Base-by-base conservation (phyloP, 2,888 invertebrate species). In the Aphrophora alni region DNA sequence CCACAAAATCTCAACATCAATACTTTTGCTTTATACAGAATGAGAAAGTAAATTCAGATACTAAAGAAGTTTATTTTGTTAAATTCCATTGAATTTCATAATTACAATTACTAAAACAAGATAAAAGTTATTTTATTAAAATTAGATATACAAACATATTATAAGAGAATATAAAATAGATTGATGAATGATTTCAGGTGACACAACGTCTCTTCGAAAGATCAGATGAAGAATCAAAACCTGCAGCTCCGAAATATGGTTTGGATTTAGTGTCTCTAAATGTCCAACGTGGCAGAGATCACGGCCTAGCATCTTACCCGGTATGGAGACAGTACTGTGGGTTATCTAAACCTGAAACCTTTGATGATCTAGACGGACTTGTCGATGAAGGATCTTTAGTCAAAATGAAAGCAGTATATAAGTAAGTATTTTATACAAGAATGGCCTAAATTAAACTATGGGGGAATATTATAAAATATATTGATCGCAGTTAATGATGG, bases 201-300 rank as follows among this genome's bases (percentile, higher is more conserved):
- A 93, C 93, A 84, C 89, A 91, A 81, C 92, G 92, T 86, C 89
- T 95, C 69, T 95, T 95, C 88, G 93, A 93, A 87, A 90, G 90
- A 38, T 0, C 7, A 81, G 7, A 83, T 74, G 82, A 85, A 83
- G 71, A 83, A 17, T 84, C 85, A 38, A 85, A 84, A 33, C 84
- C 80, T 33, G 81, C 81, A 0, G 88, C 90, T 0, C 89, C 92
- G 0, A 81, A 81, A 3, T 94, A 93, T 84, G 96, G 96, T 0
- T 89, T 97, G 80, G 97, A 97, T 89, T 89, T 97, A 86, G 95
- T 96, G 0, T 94, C 97, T 0, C 89, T 97, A 82, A 96, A 97
- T 88, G 95, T 97, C 85, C 97, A 97, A 88, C 91, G 97, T 44
- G 97, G 97, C 0, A 89, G 97, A 0, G 97, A 97, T 89, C 97